These are phyloP conservation scores for Siniperca knerii DNA, from an alignment of 2,113 vertebrate species.

Conservation along the genomic window DNA sequence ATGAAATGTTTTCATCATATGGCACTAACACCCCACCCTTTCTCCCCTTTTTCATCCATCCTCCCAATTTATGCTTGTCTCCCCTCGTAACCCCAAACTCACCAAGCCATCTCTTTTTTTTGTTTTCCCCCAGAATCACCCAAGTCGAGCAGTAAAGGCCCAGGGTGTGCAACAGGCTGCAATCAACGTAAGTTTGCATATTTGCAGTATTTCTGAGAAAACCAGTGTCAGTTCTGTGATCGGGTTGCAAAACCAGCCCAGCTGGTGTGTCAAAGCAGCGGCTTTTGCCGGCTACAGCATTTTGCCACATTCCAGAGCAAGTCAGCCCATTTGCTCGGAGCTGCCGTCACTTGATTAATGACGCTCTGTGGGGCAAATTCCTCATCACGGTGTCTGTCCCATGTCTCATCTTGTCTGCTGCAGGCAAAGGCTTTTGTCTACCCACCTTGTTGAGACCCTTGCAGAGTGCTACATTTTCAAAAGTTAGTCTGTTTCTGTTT, in stretches of 20 bases:
- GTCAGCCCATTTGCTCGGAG: background rate
- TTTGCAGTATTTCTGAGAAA: background rate
- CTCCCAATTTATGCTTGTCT: constrained; percentile 5
- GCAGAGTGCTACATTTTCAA: background rate
- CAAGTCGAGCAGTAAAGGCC: constrained; percentile 15
- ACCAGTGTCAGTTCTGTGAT: background rate
- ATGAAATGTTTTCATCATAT: constrained; percentile 68
- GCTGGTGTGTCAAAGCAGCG: constrained; percentile 32
- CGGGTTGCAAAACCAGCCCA: constrained; percentile 21
- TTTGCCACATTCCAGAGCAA: constrained; percentile 9
- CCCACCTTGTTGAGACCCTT: background rate
- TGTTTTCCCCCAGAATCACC: constrained; percentile 27
- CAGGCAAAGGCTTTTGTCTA: background rate
- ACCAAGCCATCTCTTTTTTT: background rate
- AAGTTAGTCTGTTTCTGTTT: background rate
- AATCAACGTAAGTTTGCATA: constrained; percentile 62
- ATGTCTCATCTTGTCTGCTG: constrained; percentile 1
- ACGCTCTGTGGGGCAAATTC: constrained; percentile 38
- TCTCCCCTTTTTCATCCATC: constrained; percentile 10
- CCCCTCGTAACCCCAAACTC: constrained; percentile 5
- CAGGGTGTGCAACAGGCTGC: constrained; percentile 50
- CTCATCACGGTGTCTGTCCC: background rate
- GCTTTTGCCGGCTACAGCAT: background rate
- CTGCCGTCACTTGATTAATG: constrained; percentile 6
- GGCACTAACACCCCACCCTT: constrained; percentile 49